Evolutionary conservation across 2,113 vertebrate species (phyloP), one percentile per base, ranked within the genome.

Genomic region (Gavialis gangeticus): DNA sequence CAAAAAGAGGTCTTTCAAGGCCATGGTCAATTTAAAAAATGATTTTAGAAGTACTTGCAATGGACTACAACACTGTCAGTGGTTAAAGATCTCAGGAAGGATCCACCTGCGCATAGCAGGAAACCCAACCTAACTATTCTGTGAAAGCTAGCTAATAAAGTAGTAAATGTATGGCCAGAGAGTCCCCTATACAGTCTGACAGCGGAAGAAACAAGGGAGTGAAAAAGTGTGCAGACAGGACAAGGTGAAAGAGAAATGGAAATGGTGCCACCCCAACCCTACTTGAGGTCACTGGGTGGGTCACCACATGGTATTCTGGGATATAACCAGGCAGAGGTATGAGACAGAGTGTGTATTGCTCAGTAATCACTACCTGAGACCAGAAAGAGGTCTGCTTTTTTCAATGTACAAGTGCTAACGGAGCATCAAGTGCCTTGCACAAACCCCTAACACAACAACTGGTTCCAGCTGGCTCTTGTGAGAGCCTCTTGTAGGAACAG

Each of bases 241-340:
- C 18, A 79, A 85, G 57, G n/a, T 79, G 59, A 8, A 89, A 69
- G 56, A 54, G n/a, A 13, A 6, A 14, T 37, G 22, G 10, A 14
- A 28, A 25, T 0, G 0, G 76, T 15, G 34, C 21, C 1, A 12
- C n/a, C n/a, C 54, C 22, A 30, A 22, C 2, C 0, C 28, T 37
- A 37, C 37, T 37, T 37, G 37, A 37, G 37, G 37, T 37, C 37
- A 37, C 37, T 7, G 5, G 37, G 37, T 37, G 37, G 5, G 37
- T 37, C 37, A 6, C 37, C 37, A 37, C 37, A 37, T 37, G 37
- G 37, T 37, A 37, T 37, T 37, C 37, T 37, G 37, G 37, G 37
- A 37, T 37, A 37, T 37, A 37, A 37, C 37, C 5, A 37, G 37
- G 37, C 37, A 37, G 37, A 37, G 37, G 37, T 37, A 37, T 37